Conservation (phyloP, 2,797 vertebrate species). For the Gobionotothen gibberifrons region DNA sequence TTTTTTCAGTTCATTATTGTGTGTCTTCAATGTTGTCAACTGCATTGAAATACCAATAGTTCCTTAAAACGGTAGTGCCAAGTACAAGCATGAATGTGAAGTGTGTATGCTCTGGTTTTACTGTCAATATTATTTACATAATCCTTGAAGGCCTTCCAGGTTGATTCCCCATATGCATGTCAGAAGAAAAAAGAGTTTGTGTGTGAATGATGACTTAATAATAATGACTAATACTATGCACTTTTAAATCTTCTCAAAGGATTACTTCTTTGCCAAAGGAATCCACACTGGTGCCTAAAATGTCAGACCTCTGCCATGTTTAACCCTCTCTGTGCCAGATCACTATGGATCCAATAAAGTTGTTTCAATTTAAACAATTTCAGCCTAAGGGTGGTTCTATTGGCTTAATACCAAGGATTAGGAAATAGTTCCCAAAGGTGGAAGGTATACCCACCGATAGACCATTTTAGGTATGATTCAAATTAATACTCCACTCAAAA, state of each 20-base stretch:
- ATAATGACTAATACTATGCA: conserved; percentile 63
- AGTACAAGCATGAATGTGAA: conserved; percentile 63
- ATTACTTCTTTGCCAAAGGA: conserved; percentile 79
- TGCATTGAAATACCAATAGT: conserved; percentile 61
- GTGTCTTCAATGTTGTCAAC: conserved; percentile 57
- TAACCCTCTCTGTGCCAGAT: conserved; percentile 72
- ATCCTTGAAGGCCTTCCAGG: conserved; percentile 48
- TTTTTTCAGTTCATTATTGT: conserved; percentile 55
- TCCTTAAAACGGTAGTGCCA: conserved; percentile 41
- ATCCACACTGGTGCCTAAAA: conserved; percentile 78
- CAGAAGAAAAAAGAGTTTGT: conserved; percentile 45
- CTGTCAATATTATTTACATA: conserved; percentile 58
- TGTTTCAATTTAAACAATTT: conserved; percentile 70
- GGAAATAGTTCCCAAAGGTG: conserved; percentile 7
- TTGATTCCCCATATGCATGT: conserved; percentile 68
- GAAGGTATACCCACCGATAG: background rate
- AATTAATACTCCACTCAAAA: conserved; percentile 14
- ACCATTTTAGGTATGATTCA: conserved; percentile 17
- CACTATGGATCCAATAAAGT: conserved; percentile 81
- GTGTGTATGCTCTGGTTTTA: conserved; percentile 52
- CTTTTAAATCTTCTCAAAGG: conserved; percentile 63
- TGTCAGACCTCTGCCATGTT: conserved; percentile 76
- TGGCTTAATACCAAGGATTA: conserved; percentile 39
- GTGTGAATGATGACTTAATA: conserved; percentile 57
- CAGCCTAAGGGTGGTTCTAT: conserved; percentile 77